phyloP scores from a whole-genome alignment of 2,113 vertebrate genomes.

The Pterocles gutturalis region DNA sequence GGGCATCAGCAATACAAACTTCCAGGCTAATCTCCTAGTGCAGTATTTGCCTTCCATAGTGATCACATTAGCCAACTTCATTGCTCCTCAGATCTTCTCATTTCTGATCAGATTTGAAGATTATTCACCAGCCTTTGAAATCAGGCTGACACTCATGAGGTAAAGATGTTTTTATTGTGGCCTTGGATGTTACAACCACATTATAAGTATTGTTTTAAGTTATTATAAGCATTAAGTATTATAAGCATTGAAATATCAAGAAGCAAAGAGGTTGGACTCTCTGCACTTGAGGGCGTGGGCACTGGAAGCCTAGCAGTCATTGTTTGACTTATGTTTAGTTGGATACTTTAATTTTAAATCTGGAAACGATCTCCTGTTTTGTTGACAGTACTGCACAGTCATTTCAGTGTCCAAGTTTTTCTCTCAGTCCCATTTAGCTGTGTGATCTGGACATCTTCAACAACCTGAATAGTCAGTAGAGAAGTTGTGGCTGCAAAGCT shows the following conservation, averaged over 20 bases:
- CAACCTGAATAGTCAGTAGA: not conserved
- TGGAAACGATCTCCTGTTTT: not conserved
- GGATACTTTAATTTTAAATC: not conserved
- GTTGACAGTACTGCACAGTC: not conserved
- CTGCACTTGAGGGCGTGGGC: not conserved
- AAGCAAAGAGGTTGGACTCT: not conserved
- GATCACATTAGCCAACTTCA: constrained; percentile 92
- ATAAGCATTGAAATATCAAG: not conserved
- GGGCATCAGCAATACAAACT: not conserved
- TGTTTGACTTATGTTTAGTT: not conserved
- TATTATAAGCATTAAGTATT: not conserved
- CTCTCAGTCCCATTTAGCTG: not conserved
- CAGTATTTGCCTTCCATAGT: constrained; percentile 95
- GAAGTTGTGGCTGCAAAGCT: not conserved
- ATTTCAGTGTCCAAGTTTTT: not conserved
- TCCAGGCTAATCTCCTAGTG: constrained; percentile 79
- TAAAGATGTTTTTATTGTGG: constrained; percentile 19
- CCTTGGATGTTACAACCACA: not conserved
- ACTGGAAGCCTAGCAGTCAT: not conserved
- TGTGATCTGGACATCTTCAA: constrained; percentile 15
- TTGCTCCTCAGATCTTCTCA: constrained; percentile 87
- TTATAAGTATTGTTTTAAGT: not conserved
- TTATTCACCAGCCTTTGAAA: constrained; percentile 93
- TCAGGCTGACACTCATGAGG: constrained; percentile 92
- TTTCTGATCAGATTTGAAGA: constrained; percentile 90